phyloP scores from a whole-genome alignment of 2,113 vertebrate species.

The Dolichallabes microphthalmus region DNA sequence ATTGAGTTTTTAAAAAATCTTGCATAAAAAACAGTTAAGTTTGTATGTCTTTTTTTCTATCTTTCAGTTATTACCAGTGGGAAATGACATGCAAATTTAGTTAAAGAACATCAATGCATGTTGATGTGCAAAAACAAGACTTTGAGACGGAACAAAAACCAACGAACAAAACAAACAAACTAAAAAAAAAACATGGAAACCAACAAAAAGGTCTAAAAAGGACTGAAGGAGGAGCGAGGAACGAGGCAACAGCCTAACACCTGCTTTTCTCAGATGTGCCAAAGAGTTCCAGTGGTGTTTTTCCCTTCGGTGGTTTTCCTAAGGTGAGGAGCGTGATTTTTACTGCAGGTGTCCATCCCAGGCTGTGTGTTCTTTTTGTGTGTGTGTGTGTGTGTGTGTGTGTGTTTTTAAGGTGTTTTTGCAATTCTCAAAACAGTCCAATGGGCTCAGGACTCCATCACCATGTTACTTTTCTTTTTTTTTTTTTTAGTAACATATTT shows the following conservation, averaged over 20 bases:
- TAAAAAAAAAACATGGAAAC: not conserved
- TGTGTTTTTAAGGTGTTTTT: constrained; percentile 25
- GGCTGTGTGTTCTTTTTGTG: constrained; percentile 62
- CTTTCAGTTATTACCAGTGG: constrained; percentile 61
- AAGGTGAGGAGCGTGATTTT: constrained; percentile 56
- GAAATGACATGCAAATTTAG: constrained; percentile 86
- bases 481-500: constrained; percentile 48
- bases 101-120: constrained; percentile 78
- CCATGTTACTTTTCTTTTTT: constrained; percentile 25
- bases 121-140: constrained; percentile 71
- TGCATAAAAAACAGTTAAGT: constrained; percentile 79
- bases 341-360: constrained; percentile 64
- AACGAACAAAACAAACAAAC: constrained; percentile 20
- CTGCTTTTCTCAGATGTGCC: constrained; percentile 81
- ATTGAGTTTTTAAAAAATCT: constrained; percentile 36
- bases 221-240: constrained; percentile 32
- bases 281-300: constrained; percentile 65
- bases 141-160: constrained; percentile 40
- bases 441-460: constrained; percentile 62
- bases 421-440: constrained; percentile 1
- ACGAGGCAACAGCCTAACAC: constrained; percentile 49
- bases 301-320: constrained; percentile 60
- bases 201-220: not conserved
- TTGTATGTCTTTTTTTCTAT: constrained; percentile 61
- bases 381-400: not conserved